These are phyloP conservation scores for Anoncus sp. DNA, from an alignment of 2,888 invertebrate genomes.

Conservation along the genomic window DNA sequence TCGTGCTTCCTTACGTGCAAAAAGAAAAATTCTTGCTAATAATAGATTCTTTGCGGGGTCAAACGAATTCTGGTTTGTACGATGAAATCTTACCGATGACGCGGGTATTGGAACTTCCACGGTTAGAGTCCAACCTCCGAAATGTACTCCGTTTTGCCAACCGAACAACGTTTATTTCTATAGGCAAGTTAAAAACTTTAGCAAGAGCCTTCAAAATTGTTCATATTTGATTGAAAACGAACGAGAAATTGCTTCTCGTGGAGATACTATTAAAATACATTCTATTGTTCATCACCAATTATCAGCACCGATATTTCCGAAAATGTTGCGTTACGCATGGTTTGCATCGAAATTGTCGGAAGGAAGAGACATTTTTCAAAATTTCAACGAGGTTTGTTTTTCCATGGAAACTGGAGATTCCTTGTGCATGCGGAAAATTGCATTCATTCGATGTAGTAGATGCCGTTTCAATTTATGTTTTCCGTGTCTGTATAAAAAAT, in stretches of 20 bases:
- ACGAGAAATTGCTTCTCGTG: slow-evolving; percentile 46
- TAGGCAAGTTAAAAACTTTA: slow-evolving; percentile 55
- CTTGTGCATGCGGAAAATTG: background rate
- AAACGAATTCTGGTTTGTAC: slow-evolving; percentile 48
- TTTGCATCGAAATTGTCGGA: slow-evolving; percentile 26
- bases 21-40: slow-evolving; percentile 45
- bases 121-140: slow-evolving; percentile 56
- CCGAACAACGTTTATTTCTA: slow-evolving; percentile 49
- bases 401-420: background rate
- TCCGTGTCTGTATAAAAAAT: slow-evolving; percentile 17
- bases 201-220: slow-evolving; percentile 50
- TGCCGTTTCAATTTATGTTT: slow-evolving; percentile 16
- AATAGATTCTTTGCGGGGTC: slow-evolving; percentile 38
- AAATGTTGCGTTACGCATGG: slow-evolving; percentile 54
- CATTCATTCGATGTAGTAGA: slow-evolving; percentile 13
- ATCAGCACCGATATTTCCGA: slow-evolving; percentile 50
- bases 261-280: slow-evolving; percentile 60
- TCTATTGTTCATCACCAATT: slow-evolving; percentile 56
- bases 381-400: slow-evolving; percentile 22
- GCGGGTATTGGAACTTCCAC: slow-evolving; percentile 31
- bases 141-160: slow-evolving; percentile 41
- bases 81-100: slow-evolving; percentile 50
- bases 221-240: slow-evolving; percentile 41
- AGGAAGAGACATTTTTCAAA: slow-evolving; percentile 5
- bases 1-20: slow-evolving; percentile 52